These are phyloP conservation scores for Fragum fragum DNA, from an alignment of 2,888 invertebrate species.

Conservation along the genomic window DNA sequence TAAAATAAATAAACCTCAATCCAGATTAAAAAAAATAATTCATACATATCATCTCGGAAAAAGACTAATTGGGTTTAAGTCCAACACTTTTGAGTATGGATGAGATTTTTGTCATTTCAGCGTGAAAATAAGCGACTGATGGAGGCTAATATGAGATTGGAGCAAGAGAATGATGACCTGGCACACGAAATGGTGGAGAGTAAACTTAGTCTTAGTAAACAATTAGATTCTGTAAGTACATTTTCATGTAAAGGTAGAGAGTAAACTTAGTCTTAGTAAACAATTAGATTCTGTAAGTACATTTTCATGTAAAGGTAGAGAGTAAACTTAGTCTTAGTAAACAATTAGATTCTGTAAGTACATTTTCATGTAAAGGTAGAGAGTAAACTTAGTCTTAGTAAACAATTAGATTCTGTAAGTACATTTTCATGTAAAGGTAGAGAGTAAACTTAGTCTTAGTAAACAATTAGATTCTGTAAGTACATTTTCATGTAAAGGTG, in stretches of 20 bases:
- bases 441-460: too few species aligned
- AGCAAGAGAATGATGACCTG: conserved; percentile 89
- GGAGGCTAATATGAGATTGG: conserved; percentile 88
- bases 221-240: conserved; percentile 83
- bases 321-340: too few species aligned
- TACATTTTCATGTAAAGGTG: neutral
- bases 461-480: neutral
- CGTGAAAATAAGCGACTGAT: conserved; percentile 88
- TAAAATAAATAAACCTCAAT: too few species aligned
- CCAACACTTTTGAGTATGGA: too few species aligned
- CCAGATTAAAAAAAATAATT: too few species aligned
- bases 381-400: neutral
- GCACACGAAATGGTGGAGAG: conserved; percentile 89
- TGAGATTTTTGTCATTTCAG: conserved; percentile 72
- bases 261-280: conserved; percentile 89
- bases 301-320: conserved; percentile 65
- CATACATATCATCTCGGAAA: too few species aligned
- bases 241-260: conserved; percentile 88
- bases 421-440: neutral
- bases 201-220: conserved; percentile 89
- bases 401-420: neutral
- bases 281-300: conserved; percentile 83
- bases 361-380: conserved; percentile 67
- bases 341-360: conserved; percentile 16
- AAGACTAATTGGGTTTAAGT: too few species aligned